Conservation (phyloP, 2,113 vertebrate genomes). For the Otocyon megalotis region DNA sequence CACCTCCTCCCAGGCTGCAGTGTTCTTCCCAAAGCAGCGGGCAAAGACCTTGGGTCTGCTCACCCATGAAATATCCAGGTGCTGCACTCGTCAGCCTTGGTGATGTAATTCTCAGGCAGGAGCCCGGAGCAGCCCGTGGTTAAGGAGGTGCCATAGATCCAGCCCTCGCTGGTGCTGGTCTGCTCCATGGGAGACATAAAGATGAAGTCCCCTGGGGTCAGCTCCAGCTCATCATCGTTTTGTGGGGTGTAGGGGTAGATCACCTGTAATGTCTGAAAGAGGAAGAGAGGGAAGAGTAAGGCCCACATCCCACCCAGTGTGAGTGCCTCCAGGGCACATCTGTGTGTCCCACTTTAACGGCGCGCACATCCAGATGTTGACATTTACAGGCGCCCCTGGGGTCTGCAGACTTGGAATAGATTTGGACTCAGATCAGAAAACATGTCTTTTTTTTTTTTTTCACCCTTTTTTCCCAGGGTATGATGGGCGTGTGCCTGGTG, state of each 20-base stretch:
- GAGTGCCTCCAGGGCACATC: fast-evolving
- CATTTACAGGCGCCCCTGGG: background rate
- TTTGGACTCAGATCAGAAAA: background rate
- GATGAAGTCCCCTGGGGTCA: constrained; percentile 96
- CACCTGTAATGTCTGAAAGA: constrained; percentile 94
- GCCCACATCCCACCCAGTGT: fast-evolving
- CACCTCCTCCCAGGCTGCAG: background rate
- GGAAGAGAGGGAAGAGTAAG: background rate
- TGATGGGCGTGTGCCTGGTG: too few species aligned
- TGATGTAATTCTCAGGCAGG: constrained; percentile 98
- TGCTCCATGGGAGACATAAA: constrained; percentile 97
- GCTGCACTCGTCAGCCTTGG: constrained; percentile 95
- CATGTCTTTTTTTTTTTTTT: background rate
- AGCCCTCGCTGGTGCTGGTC: constrained; percentile 95
- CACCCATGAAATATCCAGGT: constrained; percentile 98
- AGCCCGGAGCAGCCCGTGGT: constrained; percentile 95
- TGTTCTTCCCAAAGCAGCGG: background rate
- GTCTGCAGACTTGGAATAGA: background rate
- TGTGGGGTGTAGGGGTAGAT: constrained; percentile 98
- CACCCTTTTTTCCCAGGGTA: background rate
- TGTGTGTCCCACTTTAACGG: fast-evolving
- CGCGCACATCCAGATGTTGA: fast-evolving
- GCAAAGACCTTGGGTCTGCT: constrained; percentile 22
- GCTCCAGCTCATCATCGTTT: constrained; percentile 97
- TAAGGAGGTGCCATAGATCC: constrained; percentile 96